A percentile compares a stretch with the other conserved stretches of the same genome.
phyloP scores from a whole-genome alignment of 2,113 vertebrate genomes.

The Arenaria interpres region DNA sequence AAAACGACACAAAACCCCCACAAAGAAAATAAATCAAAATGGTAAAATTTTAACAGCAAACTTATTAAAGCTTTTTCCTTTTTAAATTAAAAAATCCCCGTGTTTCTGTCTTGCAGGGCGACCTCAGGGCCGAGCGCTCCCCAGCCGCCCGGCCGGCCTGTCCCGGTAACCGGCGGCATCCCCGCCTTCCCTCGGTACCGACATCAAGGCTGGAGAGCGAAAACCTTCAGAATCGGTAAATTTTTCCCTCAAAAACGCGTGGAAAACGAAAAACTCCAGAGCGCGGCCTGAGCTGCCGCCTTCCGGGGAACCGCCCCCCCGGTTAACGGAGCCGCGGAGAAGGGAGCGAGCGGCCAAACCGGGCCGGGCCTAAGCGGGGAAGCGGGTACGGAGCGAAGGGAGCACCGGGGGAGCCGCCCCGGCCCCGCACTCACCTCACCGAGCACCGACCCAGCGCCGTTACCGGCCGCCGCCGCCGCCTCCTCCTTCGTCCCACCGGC shows the following conservation, averaged over 20 bases:
- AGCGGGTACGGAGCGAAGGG: no score
- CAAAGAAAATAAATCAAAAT: neutral
- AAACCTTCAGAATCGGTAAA: accelerated
- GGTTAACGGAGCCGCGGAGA: no score
- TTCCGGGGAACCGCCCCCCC: no score
- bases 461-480: accelerated
- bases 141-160: neutral
- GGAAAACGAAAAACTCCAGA: neutral
- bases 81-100: neutral
- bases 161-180: neutral
- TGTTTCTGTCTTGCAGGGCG: neutral
- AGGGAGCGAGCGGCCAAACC: accelerated
- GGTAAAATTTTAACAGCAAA: accelerated
- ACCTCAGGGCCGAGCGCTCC: neutral
- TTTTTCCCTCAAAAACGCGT: accelerated
- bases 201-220: accelerated
- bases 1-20: neutral
- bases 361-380: no score
- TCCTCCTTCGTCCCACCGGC: neutral
- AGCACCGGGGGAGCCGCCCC: neutral
- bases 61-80: neutral
- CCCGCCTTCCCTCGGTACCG: neutral
- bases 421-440: neutral
- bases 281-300: neutral
- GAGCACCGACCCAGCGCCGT: neutral